These are phyloP conservation scores for Chionodraco myersi DNA, from an alignment of 2,113 vertebrate species.

Conservation along the genomic window DNA sequence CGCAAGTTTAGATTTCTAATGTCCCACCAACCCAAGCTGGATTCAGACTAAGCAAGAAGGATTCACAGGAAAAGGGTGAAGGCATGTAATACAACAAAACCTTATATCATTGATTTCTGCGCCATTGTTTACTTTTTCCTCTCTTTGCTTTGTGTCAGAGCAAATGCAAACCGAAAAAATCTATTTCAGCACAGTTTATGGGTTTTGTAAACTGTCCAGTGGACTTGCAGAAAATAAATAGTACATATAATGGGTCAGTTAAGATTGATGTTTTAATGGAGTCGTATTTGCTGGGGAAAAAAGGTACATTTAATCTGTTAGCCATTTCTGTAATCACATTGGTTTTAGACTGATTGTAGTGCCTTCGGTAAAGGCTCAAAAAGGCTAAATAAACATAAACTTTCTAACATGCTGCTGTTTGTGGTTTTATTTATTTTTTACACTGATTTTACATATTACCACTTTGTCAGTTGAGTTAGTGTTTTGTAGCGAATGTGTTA, in stretches of 20 bases:
- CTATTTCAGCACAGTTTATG: neutral
- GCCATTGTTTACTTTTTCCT: neutral
- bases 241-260: neutral
- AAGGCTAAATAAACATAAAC: neutral
- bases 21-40: neutral
- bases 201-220: neutral
- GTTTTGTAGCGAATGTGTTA: neutral
- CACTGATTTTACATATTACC: neutral
- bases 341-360: neutral
- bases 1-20: neutral
- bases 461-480: neutral
- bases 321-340: neutral
- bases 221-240: neutral
- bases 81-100: neutral
- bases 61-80: neutral
- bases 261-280: conserved; percentile 7
- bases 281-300: conserved; percentile 13
- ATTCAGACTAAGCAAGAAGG: neutral
- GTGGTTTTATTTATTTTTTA: neutral
- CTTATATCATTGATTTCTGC: neutral
- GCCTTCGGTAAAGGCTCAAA: neutral
- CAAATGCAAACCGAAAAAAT: neutral
- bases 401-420: neutral
- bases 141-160: neutral
- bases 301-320: neutral